Conservation (phyloP, 2,797 vertebrate species). For the Lithobates sylvaticus region DNA sequence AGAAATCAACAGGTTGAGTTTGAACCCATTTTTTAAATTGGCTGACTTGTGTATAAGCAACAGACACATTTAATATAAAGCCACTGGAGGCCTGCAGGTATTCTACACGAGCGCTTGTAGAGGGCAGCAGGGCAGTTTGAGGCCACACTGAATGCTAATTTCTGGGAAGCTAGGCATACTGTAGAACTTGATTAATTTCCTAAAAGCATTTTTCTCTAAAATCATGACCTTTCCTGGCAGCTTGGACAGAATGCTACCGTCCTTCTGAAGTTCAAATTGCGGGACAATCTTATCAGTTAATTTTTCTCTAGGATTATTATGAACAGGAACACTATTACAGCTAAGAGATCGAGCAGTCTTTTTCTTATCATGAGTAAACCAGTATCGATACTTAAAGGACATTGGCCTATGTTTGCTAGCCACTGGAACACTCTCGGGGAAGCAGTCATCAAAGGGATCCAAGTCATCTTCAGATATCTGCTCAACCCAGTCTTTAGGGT, state of each 20-base stretch:
- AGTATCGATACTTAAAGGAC: constrained; percentile 74
- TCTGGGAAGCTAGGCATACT: constrained; percentile 92
- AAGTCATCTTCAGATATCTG: constrained; percentile 61
- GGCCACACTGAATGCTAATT: constrained; percentile 83
- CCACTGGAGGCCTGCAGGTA: background rate
- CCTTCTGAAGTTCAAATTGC: constrained; percentile 63
- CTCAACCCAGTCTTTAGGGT: constrained; percentile 55
- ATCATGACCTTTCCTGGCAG: constrained; percentile 80
- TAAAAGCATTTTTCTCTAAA: constrained; percentile 82
- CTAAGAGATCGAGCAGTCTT: constrained; percentile 86
- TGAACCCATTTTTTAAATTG: background rate
- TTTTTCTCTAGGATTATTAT: constrained; percentile 65
- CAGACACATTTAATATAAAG: background rate
- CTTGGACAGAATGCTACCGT: constrained; percentile 72
- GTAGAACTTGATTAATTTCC: constrained; percentile 91
- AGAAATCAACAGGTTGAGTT: background rate
- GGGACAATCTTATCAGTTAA: constrained; percentile 66
- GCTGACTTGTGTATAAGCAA: background rate
- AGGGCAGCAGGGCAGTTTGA: constrained; percentile 86
- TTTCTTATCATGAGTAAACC: constrained; percentile 77
- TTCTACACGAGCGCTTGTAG: constrained; percentile 79
- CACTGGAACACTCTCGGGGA: constrained; percentile 69
- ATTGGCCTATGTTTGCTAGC: constrained; percentile 70
- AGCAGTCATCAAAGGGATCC: constrained; percentile 70
- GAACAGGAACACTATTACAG: constrained; percentile 85